Evolutionary conservation across 2,888 invertebrate species (phyloP).

Genomic region (Amiota minor): DNA sequence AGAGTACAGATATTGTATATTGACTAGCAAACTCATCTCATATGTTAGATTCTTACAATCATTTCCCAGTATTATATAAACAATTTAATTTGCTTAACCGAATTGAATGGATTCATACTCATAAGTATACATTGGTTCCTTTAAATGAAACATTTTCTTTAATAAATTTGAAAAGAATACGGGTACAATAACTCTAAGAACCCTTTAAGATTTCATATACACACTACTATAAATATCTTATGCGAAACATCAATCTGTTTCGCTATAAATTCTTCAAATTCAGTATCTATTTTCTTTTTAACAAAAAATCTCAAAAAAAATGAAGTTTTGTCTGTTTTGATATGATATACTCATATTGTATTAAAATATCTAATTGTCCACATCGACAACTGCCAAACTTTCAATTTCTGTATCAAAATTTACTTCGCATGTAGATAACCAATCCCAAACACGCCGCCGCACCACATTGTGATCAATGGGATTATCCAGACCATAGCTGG

Average conservation of each 20-base stretch:
- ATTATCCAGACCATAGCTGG: conserved; percentile 79
- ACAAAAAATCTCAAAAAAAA: background rate
- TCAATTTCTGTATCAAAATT: conserved; percentile 71
- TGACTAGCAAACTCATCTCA: no score
- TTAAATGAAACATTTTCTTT: no score
- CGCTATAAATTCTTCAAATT: background rate
- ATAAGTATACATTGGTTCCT: no score
- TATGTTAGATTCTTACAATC: no score
- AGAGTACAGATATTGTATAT: no score
- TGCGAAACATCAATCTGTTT: background rate
- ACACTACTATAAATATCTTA: no score
- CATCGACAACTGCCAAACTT: conserved; percentile 65
- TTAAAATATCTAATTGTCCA: conserved; percentile 23
- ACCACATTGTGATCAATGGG: conserved; percentile 78
- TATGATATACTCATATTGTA: conserved; percentile 3
- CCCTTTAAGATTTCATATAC: no score
- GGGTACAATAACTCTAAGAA: no score
- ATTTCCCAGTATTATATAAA: no score
- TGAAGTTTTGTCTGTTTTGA: background rate
- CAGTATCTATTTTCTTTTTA: background rate
- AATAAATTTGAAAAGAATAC: no score
- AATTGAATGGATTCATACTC: no score
- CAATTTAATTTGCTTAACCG: no score
- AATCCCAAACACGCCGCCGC: conserved; percentile 79
- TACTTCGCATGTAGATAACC: conserved; percentile 78